Evolutionary conservation across 2,797 vertebrate genomes (phyloP), one percentile per base, ranked within the genome.

Genomic region (Chelon auratus): DNA sequence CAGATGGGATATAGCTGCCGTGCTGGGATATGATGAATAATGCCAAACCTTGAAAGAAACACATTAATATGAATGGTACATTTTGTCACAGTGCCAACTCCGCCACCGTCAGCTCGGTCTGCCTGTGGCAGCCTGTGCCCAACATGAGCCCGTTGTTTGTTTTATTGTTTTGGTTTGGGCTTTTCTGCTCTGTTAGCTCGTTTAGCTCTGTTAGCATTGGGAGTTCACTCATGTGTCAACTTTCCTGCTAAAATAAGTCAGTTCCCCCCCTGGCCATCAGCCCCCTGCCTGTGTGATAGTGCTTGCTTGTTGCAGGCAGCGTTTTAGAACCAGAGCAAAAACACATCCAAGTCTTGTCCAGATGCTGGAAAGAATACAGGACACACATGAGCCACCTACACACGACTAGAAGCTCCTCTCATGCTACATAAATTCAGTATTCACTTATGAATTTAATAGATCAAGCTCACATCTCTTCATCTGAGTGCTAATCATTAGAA

Each of bases 141-240:
- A 78, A 87, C 67, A 70, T 84, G 55, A 77, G 58, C 40, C 50
- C 20, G 68, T 68, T 85, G 79, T 86, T 89, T 89, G 81, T 87
- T 85, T 82, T 68, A 63, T 89, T 89, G 81, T 87, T 85, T 82
- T 65, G 61, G 64, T 80, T 73, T 64, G 64, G 55, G 71, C 65
- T 87, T 83, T 89, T 87, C 82, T 85, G 82, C 82, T 77, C 67
- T 39, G 82, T 89, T 85, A 82, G 90, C 82, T 84, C 67, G 55
- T 55, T 84, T 79, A 85, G 87, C 76, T 81, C 68, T 54, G 73
- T 78, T 81, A 83, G 74, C 77, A 75, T 51, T 76, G 70, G 26
- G 42, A 62, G 71, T 68, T 86, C 74, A 75, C 65, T 75, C 68
- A 42, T 84, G 84, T 85, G 77, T 82, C 33, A 17, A 73, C 56